These are phyloP conservation scores for Grammomys dolichurus DNA, from an alignment of 2,113 vertebrate species.

Conservation along the genomic window DNA sequence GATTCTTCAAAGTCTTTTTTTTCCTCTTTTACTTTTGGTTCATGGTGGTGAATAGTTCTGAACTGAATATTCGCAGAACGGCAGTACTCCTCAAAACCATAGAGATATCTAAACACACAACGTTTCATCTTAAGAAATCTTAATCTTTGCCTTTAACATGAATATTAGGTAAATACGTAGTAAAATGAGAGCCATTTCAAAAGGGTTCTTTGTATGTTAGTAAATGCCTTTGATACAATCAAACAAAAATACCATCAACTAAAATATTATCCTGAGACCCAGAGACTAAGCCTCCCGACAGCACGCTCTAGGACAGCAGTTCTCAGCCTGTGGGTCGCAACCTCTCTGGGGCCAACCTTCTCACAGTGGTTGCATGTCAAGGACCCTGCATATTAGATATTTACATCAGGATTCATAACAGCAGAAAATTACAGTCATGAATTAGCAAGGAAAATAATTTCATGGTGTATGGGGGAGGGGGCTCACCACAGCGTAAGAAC, in stretches of 20 bases:
- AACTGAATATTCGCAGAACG: slow-evolving; percentile 97
- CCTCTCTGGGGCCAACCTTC: background rate
- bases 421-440: background rate
- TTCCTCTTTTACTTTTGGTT: slow-evolving; percentile 88
- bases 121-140: slow-evolving; percentile 51
- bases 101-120: slow-evolving; percentile 92
- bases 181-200: slow-evolving; percentile 6
- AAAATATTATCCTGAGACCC: slow-evolving; percentile 17
- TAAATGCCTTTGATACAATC: background rate
- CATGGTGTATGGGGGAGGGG: background rate
- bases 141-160: background rate
- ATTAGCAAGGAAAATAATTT: background rate
- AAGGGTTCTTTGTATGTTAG: slow-evolving; percentile 28
- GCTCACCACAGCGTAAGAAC: background rate
- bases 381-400: background rate
- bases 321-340: background rate
- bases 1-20: slow-evolving; percentile 83
- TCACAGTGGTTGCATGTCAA: background rate
- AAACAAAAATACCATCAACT: slow-evolving; percentile 43
- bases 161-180: slow-evolving; percentile 19
- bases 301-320: background rate
- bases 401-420: background rate
- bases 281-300: background rate
- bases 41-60: slow-evolving; percentile 97
- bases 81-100: slow-evolving; percentile 98